A percentile compares a stretch with the other conserved stretches of the same genome.
Conservation (phyloP, 2,113 vertebrate genomes). For the Pavo muticus region DNA sequence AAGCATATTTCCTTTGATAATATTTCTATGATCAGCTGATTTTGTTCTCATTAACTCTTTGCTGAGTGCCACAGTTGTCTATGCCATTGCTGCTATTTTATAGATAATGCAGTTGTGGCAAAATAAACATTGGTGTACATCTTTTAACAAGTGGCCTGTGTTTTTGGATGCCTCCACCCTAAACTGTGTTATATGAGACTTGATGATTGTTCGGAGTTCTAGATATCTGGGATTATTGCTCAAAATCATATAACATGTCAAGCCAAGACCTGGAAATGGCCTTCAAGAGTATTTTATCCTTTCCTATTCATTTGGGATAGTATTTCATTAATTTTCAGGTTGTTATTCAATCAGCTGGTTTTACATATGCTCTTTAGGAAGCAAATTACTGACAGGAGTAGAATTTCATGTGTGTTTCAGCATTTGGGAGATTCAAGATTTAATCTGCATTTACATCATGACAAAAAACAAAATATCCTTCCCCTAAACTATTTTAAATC, state of each 20-base stretch:
- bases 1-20: not conserved
- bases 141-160: not conserved
- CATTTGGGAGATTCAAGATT: not conserved
- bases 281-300: not conserved
- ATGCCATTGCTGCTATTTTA: not conserved
- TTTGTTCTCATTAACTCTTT: not conserved
- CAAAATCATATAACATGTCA: not conserved
- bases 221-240: not conserved
- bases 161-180: not conserved
- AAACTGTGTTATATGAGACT: not conserved
- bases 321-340: not conserved
- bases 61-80: not conserved
- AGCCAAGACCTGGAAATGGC: not conserved
- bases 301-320: not conserved
- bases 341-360: not conserved
- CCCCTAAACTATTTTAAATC: not conserved
- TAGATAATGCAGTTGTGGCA: not conserved
- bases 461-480: not conserved
- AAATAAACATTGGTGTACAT: not conserved
- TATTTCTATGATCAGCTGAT: not conserved
- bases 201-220: not conserved
- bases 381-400: not conserved
- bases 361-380: not conserved
- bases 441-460: not conserved
- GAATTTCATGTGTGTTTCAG: not conserved